phyloP scores from a whole-genome alignment of 2,888 invertebrate species.

The Oscheius sp. region DNA sequence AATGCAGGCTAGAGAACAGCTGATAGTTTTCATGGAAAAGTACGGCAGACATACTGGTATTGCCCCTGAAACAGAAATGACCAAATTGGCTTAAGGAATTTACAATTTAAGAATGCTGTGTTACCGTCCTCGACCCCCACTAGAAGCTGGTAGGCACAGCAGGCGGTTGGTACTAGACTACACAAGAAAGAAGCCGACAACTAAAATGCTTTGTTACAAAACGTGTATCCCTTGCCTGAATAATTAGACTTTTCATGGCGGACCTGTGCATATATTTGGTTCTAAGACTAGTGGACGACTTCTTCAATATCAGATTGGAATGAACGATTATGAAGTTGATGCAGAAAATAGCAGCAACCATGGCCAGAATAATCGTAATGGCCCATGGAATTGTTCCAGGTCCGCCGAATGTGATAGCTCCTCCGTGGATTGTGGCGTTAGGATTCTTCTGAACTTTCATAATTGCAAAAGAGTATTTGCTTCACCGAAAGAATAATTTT shows the following conservation, averaged over 20 bases:
- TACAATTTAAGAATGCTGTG: neutral
- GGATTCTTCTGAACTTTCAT: neutral
- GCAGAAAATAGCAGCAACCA: neutral
- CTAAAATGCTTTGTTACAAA: neutral
- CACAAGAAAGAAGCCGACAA: neutral
- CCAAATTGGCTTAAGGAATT: too few relatives aligned
- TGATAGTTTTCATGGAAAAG: slow-evolving; percentile 14
- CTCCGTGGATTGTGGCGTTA: neutral
- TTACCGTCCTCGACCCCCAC: too few relatives aligned
- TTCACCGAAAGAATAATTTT: neutral
- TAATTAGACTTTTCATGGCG: slow-evolving; percentile 6
- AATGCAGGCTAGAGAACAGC: neutral
- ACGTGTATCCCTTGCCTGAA: neutral
- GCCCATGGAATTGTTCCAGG: neutral
- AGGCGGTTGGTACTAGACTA: neutral
- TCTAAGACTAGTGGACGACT: neutral
- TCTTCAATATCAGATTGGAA: neutral
- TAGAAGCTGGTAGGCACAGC: neutral
- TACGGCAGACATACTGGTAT: slow-evolving; percentile 5
- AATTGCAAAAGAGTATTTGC: neutral
- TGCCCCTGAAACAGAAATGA: neutral
- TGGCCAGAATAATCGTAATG: neutral
- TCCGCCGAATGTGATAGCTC: neutral
- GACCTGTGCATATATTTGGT: slow-evolving; percentile 5
- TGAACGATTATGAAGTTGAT: slow-evolving; percentile 1